Base-by-base conservation (phyloP, 2,888 invertebrate species). In the Dexiosoma caninum region DNA sequence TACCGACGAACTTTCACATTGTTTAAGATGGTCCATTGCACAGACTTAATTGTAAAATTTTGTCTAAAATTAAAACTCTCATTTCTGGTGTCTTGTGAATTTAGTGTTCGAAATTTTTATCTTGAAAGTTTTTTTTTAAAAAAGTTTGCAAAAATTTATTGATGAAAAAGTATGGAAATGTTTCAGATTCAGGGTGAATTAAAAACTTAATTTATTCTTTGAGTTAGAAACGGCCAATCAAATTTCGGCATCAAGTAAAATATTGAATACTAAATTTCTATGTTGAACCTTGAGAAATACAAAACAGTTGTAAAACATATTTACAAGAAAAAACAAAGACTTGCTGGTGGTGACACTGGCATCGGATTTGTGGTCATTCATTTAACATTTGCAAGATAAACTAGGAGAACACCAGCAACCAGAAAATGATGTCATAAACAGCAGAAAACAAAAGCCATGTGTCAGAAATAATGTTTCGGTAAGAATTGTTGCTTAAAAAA, bases 311-410 rank as follows among this genome's bases (percentile, higher is more conserved):
- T 35, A 21, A 35, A 46, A 57, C 44, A 23, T 37, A 51, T 12
- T 35, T 66, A 7, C n/a, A n/a, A 10, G 23, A 16, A 16, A 37
- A 35, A 37, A 49, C 70, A 35, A 35, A 57, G 57, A 70, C 59
- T 70, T 70, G 70, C 59, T 70, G 42, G 19, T 53, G 40, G 14
- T 53, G 37, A 7, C 51, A 27, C 6, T 12, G 21, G 46, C 1
- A 46, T 46, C 23, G 23, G 49, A 19, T 23, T 67, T 67, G 40
- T 30, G 40, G 27, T 53, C 27, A 53, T 40, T 7, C 19, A 10
- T 7, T 16, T 3, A 66, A 37, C 27, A 40, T 10, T 14, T 40
- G 19, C 21, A 27, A 23, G 27, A 37, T 16, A 40, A 51, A 40
- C 37, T 49, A 5, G 32, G n/a, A 21, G n/a, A 27, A 21, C 27